Conservation (phyloP, 1,140 invertebrate species). For the Brachionus asplanchnoidis region DNA sequence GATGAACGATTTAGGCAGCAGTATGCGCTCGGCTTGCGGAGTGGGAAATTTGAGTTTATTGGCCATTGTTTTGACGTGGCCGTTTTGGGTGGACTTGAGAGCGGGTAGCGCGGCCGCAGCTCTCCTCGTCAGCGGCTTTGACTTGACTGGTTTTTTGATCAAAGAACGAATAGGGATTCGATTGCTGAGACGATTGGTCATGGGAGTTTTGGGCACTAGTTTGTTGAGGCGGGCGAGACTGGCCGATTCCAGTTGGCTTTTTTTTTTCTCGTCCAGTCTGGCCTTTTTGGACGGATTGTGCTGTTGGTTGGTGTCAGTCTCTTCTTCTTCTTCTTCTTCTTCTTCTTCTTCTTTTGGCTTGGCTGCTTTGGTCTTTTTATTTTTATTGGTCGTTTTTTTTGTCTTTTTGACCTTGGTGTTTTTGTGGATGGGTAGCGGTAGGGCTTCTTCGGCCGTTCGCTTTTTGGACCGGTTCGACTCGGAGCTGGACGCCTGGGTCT, state of each 20-base stretch:
- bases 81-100: neutral
- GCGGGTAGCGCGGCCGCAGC: neutral
- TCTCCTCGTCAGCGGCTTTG: neutral
- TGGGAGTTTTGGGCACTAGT: neutral
- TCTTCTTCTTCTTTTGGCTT: neutral
- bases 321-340: too few relatives aligned
- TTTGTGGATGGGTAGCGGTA: neutral
- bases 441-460: neutral
- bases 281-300: neutral
- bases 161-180: neutral
- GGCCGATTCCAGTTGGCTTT: neutral
- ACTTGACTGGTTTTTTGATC: neutral
- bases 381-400: neutral
- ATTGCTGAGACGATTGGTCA: neutral
- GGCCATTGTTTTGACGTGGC: neutral
- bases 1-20: neutral
- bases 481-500: neutral
- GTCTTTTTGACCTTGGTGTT: neutral
- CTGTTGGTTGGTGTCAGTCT: neutral
- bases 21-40: neutral
- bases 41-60: neutral
- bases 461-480: neutral
- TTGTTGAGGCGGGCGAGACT: neutral
- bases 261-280: neutral
- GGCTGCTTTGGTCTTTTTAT: neutral